phyloP scores from a whole-genome alignment of 2,888 invertebrate species.

The Heliothis peltigera region DNA sequence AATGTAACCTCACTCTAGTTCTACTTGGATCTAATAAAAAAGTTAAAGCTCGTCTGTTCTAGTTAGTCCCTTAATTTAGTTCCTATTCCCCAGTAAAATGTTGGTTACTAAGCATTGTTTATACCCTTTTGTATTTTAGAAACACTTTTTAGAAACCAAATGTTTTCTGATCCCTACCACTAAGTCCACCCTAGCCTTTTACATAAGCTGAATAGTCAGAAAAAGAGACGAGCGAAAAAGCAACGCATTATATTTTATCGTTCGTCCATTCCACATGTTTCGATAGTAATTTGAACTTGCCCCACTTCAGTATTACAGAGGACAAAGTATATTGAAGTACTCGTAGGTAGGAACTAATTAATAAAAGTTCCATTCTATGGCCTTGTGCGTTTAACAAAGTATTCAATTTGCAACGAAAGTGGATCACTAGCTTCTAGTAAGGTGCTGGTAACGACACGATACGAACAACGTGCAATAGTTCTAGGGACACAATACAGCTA shows the following conservation, averaged over 20 bases:
- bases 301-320: conserved; percentile 8
- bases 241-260: too few relatives aligned
- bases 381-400: conserved; percentile 19
- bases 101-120: background rate
- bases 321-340: conserved; percentile 10
- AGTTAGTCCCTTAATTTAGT: conserved; percentile 3
- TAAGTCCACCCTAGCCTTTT: too few relatives aligned
- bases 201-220: too few relatives aligned
- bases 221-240: too few relatives aligned
- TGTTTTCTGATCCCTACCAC: background rate
- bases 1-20: background rate
- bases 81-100: background rate
- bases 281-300: background rate
- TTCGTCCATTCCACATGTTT: too few relatives aligned
- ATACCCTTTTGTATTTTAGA: background rate
- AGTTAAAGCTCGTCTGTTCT: conserved; percentile 10
- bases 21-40: conserved; percentile 1
- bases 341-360: conserved; percentile 20
- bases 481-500: background rate
- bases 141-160: background rate
- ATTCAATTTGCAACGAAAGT: conserved; percentile 13
- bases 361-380: conserved; percentile 28
- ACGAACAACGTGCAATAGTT: background rate
- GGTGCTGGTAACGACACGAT: background rate
- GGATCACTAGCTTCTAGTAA: conserved; percentile 1